Base-by-base conservation (phyloP, 2,797 vertebrate species). In the Urophycis tenuis region DNA sequence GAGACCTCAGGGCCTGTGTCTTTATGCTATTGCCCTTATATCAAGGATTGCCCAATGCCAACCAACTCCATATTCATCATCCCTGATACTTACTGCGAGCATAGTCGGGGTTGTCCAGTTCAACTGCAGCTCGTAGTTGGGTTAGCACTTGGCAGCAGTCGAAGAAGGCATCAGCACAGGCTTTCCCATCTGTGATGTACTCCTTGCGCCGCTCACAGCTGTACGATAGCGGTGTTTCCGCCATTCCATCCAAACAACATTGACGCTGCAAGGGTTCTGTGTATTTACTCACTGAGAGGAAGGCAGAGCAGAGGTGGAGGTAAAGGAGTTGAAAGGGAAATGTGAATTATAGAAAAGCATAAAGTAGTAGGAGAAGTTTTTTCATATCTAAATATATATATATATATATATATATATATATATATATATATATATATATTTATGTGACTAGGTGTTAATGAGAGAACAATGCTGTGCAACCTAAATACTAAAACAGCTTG, bases 281-380 rank as follows among this genome's bases (percentile, higher is more conserved):
- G 53, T 60, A 60, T 10, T 0, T 17, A 89, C 79, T 85, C 87
- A 83, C 30, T 84, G 79, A 7, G 92, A 81, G 71, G 93, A 8
- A 8, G 1, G 25, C 15, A 17, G 49, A 53, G 53, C 53, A 60
- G 53, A 60, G 22, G 22, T 60, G 53, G 25, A 60, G 19, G 45
- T 6, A 15, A 22, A n/a, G 22, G 53, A n/a, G 53, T n/a, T 25
- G 53, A 60, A 49, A 49, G 15, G 45, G 19, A 7, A 49, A 60
- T 49, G 53, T 60, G 22, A 60, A 60, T 19, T n/a, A 60, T 25
- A 10, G 53, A 60, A 25, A 60, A 60, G 53, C 25, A 25, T n/a
- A 60, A 10, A 60, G 12, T 53, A 1, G 53, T 25, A n/a, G 22
- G 22, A 60, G 2, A 53, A 19, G 53, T n/a, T n/a, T n/a, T 60